phyloP scores from a whole-genome alignment of 2,113 vertebrate species.

The Periophthalmus modestus region DNA sequence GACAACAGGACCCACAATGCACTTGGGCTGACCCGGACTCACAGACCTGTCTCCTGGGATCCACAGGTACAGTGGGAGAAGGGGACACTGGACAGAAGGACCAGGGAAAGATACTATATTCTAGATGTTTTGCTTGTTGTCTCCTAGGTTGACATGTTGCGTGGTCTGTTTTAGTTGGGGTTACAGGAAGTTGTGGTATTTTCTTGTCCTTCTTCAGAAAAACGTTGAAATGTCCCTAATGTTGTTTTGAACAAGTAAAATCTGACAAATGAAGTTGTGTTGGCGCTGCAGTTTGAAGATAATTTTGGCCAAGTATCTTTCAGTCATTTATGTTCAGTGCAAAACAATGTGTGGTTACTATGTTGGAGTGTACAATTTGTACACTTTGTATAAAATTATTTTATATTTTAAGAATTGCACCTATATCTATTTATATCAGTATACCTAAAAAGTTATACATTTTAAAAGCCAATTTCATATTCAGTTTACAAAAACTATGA shows the following conservation, averaged over 20 bases:
- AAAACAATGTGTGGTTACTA: no score
- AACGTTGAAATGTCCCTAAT: background rate
- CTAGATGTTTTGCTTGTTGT: background rate
- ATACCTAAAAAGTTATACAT: background rate
- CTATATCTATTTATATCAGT: no score
- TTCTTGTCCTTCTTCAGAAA: background rate
- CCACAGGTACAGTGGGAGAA: constrained; percentile 60
- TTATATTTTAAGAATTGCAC: background rate
- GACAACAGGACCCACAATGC: constrained; percentile 68
- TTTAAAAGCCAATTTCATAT: no score
- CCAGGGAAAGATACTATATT: no score
- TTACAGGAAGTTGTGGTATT: no score
- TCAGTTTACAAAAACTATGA: background rate
- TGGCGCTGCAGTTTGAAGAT: background rate
- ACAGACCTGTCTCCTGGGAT: constrained; percentile 58
- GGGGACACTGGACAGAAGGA: background rate
- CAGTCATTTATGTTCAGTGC: background rate
- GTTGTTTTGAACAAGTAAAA: background rate
- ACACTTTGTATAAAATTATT: no score
- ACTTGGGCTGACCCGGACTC: constrained; percentile 40
- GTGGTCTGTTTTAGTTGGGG: background rate
- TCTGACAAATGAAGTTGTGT: background rate
- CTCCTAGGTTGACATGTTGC: background rate
- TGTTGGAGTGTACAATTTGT: no score
- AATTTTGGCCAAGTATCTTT: background rate